Base-by-base conservation (phyloP, 1,140 invertebrate genomes). In the Euglossa dilemma region DNA sequence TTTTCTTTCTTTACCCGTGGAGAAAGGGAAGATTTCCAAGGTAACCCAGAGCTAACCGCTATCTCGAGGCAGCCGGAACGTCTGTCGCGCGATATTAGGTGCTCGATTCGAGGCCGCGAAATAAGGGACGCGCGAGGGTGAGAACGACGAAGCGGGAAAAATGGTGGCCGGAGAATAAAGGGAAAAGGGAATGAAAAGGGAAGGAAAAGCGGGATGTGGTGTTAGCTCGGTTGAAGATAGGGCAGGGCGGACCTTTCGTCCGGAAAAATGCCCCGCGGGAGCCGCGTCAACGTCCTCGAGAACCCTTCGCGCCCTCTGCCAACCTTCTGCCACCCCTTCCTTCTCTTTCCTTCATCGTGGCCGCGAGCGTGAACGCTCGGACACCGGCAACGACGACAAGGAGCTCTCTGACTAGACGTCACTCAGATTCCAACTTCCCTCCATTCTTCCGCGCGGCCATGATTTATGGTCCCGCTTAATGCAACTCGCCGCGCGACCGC, bases 191-290 rank as follows among this genome's bases (percentile, higher is more conserved):
- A n/a, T n/a, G n/a, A n/a, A 36, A 36, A 2, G 59, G 67, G 61
- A 69, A 69, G 66, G 52, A 16, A 64, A 64, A 74, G 36, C 57
- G 72, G 72, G 64, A 83, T 87, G 63, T 80, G 66, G 85, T 90
- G 85, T 90, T 91, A 88, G 83, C 80, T 89, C 83, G 90, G 86
- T 89, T 87, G 85, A 85, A 91, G 91, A 85, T 84, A 87, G 89
- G 88, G 86, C 88, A 87, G 89, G 88, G 86, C 88, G 87, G 90
- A 87, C 87, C 83, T 89, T 87, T 87, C 84, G 88, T 92, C 86
- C 88, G 90, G 85, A 91, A 93, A 93, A 93, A 92, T 93, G 91
- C 90, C 93, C 91, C 92, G 83, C 89, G 93, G 91, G 93, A 94
- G 90, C 89, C 90, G 85, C 90, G 92, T 93, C 92, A 93, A 93